Evolutionary conservation across 2,113 vertebrate genomes (phyloP).

Genomic region (Dipodomys stephensi): DNA sequence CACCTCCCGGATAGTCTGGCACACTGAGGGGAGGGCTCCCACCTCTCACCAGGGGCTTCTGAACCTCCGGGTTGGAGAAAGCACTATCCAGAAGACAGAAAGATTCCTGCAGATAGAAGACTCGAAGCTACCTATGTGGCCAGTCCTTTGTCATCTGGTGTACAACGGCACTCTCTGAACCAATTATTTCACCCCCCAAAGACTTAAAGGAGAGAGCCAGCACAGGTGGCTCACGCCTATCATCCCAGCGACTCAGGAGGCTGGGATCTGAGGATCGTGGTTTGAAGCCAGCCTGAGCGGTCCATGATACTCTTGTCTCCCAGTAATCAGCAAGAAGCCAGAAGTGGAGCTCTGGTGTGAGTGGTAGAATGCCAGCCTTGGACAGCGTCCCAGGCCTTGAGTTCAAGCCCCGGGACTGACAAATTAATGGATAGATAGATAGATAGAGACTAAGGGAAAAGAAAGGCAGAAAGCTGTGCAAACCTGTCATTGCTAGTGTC

Average conservation of each 20-base stretch:
- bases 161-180: neutral
- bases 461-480: neutral
- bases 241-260: too few species aligned
- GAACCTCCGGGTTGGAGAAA: too few species aligned
- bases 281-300: too few species aligned
- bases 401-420: too few species aligned
- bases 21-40: neutral
- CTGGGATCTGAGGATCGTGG: too few species aligned
- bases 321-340: too few species aligned
- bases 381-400: too few species aligned
- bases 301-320: too few species aligned
- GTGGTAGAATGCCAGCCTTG: too few species aligned
- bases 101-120: neutral
- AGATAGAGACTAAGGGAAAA: neutral
- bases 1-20: accelerated
- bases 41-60: neutral
- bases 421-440: too few species aligned
- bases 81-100: neutral
- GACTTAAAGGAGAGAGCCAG: neutral
- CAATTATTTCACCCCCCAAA: neutral
- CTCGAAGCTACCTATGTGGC: accelerated
- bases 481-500: neutral
- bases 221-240: too few species aligned
- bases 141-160: neutral
- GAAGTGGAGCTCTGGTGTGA: too few species aligned